These are phyloP conservation scores for Gonioctena quinquepunctata DNA, from an alignment of 1,140 invertebrate genomes.

Conservation along the genomic window DNA sequence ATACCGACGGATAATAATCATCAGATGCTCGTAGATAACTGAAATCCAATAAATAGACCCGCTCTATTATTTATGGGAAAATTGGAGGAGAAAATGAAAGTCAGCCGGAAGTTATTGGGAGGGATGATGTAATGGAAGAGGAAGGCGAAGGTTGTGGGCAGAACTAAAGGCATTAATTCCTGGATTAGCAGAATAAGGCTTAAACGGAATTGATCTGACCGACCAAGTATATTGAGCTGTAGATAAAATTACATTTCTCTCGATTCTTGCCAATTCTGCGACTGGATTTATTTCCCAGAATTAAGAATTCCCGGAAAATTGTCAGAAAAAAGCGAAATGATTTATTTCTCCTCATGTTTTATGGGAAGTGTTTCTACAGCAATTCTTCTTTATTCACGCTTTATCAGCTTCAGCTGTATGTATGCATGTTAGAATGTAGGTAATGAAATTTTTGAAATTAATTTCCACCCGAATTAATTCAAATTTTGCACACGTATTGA, in stretches of 20 bases:
- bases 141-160: slow-evolving; percentile 1
- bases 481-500: too few relatives aligned
- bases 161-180: slow-evolving; percentile 12
- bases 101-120: slow-evolving; percentile 14
- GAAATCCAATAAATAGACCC: not conserved
- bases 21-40: slow-evolving; percentile 5
- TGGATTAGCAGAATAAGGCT: slow-evolving; percentile 14
- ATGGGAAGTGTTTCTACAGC: too few relatives aligned
- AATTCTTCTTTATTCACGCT: too few relatives aligned
- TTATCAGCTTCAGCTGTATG: too few relatives aligned
- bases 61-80: slow-evolving; percentile 11
- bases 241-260: slow-evolving; percentile 4
- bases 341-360: too few relatives aligned
- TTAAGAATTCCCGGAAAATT: too few relatives aligned
- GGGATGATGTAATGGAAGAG: slow-evolving; percentile 6
- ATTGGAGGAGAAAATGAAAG: slow-evolving; percentile 9
- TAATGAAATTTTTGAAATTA: too few relatives aligned
- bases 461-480: too few relatives aligned
- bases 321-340: too few relatives aligned
- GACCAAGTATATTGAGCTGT: slow-evolving; percentile 7
- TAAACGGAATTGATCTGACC: slow-evolving; percentile 1
- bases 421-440: too few relatives aligned
- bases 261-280: not conserved
- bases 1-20: too few relatives aligned
- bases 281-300: not conserved